phyloP scores from a whole-genome alignment of 2,797 vertebrate genomes.

The Atherinosoma microstoma region DNA sequence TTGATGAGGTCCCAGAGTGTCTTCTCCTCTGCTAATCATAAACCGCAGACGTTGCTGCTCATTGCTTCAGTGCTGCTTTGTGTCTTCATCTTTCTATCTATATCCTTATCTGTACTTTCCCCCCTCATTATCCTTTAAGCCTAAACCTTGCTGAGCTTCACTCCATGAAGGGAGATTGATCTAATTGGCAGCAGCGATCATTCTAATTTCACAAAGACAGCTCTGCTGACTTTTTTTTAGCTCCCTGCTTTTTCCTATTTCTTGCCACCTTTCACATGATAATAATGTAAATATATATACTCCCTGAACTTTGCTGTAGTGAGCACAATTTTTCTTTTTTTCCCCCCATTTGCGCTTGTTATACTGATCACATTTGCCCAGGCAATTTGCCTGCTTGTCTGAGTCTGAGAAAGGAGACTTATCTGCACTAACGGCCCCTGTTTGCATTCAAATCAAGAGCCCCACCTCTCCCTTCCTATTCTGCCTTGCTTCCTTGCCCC shows the following conservation, averaged over 20 bases:
- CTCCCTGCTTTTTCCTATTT: slow-evolving; percentile 20
- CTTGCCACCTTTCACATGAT: slow-evolving; percentile 57
- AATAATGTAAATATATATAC: slow-evolving; percentile 63
- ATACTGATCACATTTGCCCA: slow-evolving; percentile 76
- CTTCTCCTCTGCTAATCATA: slow-evolving; percentile 10
- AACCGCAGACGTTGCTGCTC: slow-evolving; percentile 18
- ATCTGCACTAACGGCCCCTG: slow-evolving; percentile 72
- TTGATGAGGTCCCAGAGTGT: background rate
- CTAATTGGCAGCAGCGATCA: slow-evolving; percentile 77
- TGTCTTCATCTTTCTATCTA: slow-evolving; percentile 57
- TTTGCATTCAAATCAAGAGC: slow-evolving; percentile 77
- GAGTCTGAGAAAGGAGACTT: slow-evolving; percentile 74
- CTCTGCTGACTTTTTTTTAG: slow-evolving; percentile 44
- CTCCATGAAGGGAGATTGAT: slow-evolving; percentile 46
- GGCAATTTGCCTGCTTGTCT: slow-evolving; percentile 81
- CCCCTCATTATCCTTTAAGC: slow-evolving; percentile 69
- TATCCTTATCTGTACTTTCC: slow-evolving; percentile 48
- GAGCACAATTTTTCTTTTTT: slow-evolving; percentile 19
- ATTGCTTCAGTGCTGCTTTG: slow-evolving; percentile 49
- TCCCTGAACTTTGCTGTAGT: slow-evolving; percentile 54
- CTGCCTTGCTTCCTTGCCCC: slow-evolving; percentile 36
- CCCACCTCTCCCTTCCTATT: slow-evolving; percentile 36
- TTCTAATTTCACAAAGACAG: slow-evolving; percentile 65
- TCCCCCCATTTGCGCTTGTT: slow-evolving; percentile 55
- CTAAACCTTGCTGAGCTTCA: slow-evolving; percentile 61